A percentile compares a stretch with the other conserved stretches of the same genome.
phyloP scores from a whole-genome alignment of 1,140 invertebrate genomes.

The Bombus confusus region DNA sequence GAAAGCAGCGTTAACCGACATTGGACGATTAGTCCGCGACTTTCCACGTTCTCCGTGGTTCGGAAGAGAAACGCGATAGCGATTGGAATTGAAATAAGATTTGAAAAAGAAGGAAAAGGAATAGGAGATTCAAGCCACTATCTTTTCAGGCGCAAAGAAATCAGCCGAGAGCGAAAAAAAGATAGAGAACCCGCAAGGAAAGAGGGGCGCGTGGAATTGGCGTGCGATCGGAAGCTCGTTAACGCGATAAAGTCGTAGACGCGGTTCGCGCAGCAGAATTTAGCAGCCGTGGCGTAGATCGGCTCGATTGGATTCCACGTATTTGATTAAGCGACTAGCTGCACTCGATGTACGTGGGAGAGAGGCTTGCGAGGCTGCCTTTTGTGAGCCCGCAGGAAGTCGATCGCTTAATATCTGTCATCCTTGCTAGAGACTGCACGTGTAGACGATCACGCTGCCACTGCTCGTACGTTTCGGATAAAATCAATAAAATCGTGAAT shows the following conservation, averaged over 20 bases:
- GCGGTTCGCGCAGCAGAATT: not conserved
- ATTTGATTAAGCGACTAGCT: slow-evolving; percentile 25
- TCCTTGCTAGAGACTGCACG: not conserved
- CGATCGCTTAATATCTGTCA: slow-evolving; percentile 35
- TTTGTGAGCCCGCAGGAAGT: not conserved
- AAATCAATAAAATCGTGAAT: too few relatives aligned
- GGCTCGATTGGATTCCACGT: slow-evolving; percentile 21
- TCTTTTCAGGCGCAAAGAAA: too few relatives aligned
- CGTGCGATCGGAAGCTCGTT: slow-evolving; percentile 20
- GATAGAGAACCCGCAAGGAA: not conserved
- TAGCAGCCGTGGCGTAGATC: not conserved
- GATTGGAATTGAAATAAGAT: too few relatives aligned
- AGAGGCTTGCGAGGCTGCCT: too few relatives aligned
- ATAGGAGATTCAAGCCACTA: too few relatives aligned
- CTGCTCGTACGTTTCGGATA: too few relatives aligned
- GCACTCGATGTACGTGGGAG: slow-evolving; percentile 1
- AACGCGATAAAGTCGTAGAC: slow-evolving; percentile 4
- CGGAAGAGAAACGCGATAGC: too few relatives aligned
- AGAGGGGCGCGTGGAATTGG: not conserved
- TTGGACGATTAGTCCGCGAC: too few relatives aligned
- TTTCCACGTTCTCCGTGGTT: too few relatives aligned
- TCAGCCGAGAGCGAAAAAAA: not conserved
- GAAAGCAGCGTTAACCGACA: too few relatives aligned
- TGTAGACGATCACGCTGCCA: not conserved
- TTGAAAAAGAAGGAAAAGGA: too few relatives aligned